Percentiles rank a stretch among this genome's conserved stretches.
phyloP scores from a whole-genome alignment of 2,797 vertebrate species.

The Orestias chungarensis region DNA sequence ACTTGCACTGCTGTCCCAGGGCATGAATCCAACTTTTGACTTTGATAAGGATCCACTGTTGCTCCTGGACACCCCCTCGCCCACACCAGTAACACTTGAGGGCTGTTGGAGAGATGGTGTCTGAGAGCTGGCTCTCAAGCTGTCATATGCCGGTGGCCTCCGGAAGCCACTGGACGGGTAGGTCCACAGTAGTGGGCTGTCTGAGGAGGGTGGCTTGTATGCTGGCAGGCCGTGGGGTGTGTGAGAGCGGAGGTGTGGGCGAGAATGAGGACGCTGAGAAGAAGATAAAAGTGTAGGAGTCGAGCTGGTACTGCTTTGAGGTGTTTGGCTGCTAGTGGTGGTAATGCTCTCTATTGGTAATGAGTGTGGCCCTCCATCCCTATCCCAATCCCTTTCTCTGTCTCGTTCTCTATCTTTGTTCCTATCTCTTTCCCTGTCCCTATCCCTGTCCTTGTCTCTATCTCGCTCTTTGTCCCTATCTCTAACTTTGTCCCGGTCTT shows the following conservation, averaged over 20 bases:
- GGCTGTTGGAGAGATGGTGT: conserved; percentile 76
- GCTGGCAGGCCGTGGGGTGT: conserved; percentile 82
- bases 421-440: conserved; percentile 12
- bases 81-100: conserved; percentile 60
- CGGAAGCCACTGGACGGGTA: conserved; percentile 87
- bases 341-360: conserved; percentile 63
- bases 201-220: conserved; percentile 82
- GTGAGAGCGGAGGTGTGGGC: conserved; percentile 80
- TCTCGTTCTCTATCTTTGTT: conserved; percentile 25
- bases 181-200: conserved; percentile 88
- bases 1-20: conserved; percentile 84
- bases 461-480: conserved; percentile 59
- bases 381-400: conserved; percentile 16
- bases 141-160: conserved; percentile 90
- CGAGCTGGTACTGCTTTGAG: conserved; percentile 76
- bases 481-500: conserved; percentile 78
- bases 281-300: conserved; percentile 78
- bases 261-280: conserved; percentile 75
- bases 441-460: conserved; percentile 44
- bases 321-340: conserved; percentile 56
- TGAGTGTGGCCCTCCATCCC: conserved; percentile 68
- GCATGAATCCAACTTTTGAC: conserved; percentile 79
- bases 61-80: conserved; percentile 69
- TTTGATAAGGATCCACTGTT: conserved; percentile 73
- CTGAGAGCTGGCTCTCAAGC: conserved; percentile 78